Percentiles rank a stretch among this genome's conserved stretches.
These are phyloP conservation scores for Metalampra italica DNA, from an alignment of 2,888 invertebrate genomes.

Conservation along the genomic window DNA sequence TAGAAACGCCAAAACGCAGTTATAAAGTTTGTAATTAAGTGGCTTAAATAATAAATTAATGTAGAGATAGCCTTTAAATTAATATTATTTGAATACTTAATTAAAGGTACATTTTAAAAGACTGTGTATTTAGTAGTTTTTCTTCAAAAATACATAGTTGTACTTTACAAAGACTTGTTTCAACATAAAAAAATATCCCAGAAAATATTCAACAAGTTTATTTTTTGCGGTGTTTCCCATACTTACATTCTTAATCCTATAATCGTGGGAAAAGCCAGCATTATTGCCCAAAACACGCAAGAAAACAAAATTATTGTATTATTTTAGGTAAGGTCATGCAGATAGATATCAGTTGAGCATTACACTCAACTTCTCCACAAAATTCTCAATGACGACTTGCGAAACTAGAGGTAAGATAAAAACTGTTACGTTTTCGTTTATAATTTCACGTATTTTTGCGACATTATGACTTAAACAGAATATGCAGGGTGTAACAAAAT, in stretches of 20 bases:
- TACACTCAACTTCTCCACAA: constrained; percentile 38
- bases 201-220: background rate
- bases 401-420: constrained; percentile 37
- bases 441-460: constrained; percentile 7
- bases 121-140: too few relatives aligned
- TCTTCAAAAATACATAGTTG: background rate
- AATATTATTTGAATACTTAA: too few relatives aligned
- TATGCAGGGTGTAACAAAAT: too few relatives aligned
- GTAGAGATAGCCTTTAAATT: too few relatives aligned
- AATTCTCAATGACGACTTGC: constrained; percentile 51
- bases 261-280: constrained; percentile 9
- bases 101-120: too few relatives aligned
- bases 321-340: constrained; percentile 45
- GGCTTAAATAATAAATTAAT: too few relatives aligned
- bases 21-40: too few relatives aligned
- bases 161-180: background rate
- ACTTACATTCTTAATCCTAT: constrained; percentile 1
- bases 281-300: constrained; percentile 6
- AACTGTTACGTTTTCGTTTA: constrained; percentile 9
- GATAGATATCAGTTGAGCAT: constrained; percentile 45
- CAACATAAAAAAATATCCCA: too few relatives aligned
- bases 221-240: background rate
- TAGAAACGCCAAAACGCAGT: too few relatives aligned
- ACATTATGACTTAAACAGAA: background rate
- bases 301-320: constrained; percentile 21